Evolutionary conservation across 2,797 vertebrate genomes (phyloP), one percentile per base, ranked within the genome.

Genomic region (Cuniculus paca): DNA sequence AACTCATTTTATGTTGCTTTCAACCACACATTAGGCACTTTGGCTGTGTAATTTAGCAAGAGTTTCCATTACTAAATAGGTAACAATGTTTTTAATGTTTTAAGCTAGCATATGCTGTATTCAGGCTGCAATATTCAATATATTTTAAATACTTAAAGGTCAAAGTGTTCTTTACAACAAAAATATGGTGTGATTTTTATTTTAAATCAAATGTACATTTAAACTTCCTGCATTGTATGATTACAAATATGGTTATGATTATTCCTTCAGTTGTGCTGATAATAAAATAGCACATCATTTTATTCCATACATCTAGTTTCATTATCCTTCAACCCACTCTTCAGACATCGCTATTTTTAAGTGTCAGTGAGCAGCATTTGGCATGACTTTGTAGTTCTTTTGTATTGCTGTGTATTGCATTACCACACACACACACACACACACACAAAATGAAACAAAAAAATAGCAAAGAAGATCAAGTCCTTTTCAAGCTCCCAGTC

Each of bases 81-180:
- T 83, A 65, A 60, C 82, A 20, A 60, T 54, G 2, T 52, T 84
- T 86, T 89, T 78, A 75, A 70, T 36, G 3, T 88, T 10, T 94
- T 74, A 60, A 60, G 19, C 4, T 84, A 58, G 14, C 17, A 17
- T 87, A 91, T 68, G 8, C 31, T 52, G 58, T 39, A 72, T 61
- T 80, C 72, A 83, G 26, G 19, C 17, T 34, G 2, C 6, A 54
- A 95, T 91, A 9, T 56, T 94, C 26, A 42, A 65, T 70, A 24
- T 79, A 70, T 92, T 94, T 94, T 93, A 95, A 88, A 75, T 68
- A 70, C 84, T 92, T 97, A 4, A 86, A 42, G n/a, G 65, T 90
- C 82, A 87, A 19, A 93, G 14, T 70, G 0, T 65, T 2, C 56
- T 96, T 79, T 74, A 61, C 13, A 92, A 45, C 60, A 93, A 82